These are phyloP conservation scores for Acipenser oxyrinchus DNA, from an alignment of 2,797 vertebrate species.

Conservation along the genomic window DNA sequence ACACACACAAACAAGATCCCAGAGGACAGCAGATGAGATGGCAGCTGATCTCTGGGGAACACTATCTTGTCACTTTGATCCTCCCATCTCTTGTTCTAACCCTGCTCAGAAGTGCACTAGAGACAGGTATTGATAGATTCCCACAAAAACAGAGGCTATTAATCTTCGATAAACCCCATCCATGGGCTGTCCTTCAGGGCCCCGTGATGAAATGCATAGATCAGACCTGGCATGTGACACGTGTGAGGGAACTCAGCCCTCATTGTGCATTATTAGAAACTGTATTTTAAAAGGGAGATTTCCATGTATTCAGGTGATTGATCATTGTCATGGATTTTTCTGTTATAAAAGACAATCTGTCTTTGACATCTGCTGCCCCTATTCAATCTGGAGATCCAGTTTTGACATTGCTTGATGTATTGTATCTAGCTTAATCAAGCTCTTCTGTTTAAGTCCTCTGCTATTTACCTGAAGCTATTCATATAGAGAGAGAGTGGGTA, in stretches of 20 bases:
- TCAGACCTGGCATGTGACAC: conserved; percentile 46
- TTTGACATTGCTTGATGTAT: conserved; percentile 68
- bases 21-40: background rate
- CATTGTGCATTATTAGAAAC: conserved; percentile 57
- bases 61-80: background rate
- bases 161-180: conserved; percentile 3
- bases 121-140: background rate
- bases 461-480: conserved; percentile 75
- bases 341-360: conserved; percentile 66
- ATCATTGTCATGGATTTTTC: conserved; percentile 68
- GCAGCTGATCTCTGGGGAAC: background rate
- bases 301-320: conserved; percentile 42
- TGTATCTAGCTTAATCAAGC: conserved; percentile 69
- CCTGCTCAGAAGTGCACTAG: background rate
- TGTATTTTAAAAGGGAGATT: conserved; percentile 41
- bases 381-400: conserved; percentile 18
- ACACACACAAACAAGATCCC: background rate
- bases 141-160: background rate
- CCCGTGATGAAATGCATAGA: background rate
- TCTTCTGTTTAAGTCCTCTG: conserved; percentile 57
- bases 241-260: conserved; percentile 49
- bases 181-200: background rate
- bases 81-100: background rate
- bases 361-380: conserved; percentile 13
- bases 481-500: conserved; percentile 66